These are phyloP conservation scores for Hemaris fuciformis DNA, from an alignment of 2,888 invertebrate species.

Conservation along the genomic window DNA sequence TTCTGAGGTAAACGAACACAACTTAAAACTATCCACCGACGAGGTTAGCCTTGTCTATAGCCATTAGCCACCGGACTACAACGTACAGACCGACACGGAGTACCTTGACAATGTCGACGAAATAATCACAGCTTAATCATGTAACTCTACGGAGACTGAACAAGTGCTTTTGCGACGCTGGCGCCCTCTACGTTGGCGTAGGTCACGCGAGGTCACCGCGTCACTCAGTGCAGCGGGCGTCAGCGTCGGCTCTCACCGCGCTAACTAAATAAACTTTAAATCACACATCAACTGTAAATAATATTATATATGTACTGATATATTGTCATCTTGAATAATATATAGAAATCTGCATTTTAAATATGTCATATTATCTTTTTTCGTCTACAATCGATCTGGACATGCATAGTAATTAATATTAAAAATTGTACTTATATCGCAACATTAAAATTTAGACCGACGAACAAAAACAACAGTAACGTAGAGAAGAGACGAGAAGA, in stretches of 20 bases:
- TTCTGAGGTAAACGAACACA: constrained; percentile 70
- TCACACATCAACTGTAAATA: constrained; percentile 71
- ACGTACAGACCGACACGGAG: constrained; percentile 41
- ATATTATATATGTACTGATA: constrained; percentile 61
- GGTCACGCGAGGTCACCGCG: constrained; percentile 8
- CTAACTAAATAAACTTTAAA: constrained; percentile 50
- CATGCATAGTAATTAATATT: constrained; percentile 60
- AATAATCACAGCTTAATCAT: constrained; percentile 59
- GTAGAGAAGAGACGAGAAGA: constrained; percentile 44
- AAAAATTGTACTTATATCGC: constrained; percentile 75
- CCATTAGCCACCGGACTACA: constrained; percentile 31
- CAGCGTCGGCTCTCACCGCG: constrained; percentile 22
- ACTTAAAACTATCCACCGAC: constrained; percentile 56
- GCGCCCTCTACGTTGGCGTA: background rate
- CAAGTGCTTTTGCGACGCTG: constrained; percentile 16
- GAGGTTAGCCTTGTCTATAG: constrained; percentile 27
- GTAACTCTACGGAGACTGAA: constrained; percentile 37
- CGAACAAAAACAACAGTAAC: constrained; percentile 55
- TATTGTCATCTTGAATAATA: constrained; percentile 76
- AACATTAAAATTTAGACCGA: constrained; percentile 70
- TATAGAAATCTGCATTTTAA: constrained; percentile 76
- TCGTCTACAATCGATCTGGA: constrained; percentile 67
- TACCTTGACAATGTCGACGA: constrained; percentile 63
- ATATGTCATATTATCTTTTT: constrained; percentile 69
- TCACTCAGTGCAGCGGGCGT: background rate